Percentiles rank a stretch among this genome's conserved stretches.
Conservation (phyloP, 2,888 invertebrate genomes). For the Apodemia duryi region DNA sequence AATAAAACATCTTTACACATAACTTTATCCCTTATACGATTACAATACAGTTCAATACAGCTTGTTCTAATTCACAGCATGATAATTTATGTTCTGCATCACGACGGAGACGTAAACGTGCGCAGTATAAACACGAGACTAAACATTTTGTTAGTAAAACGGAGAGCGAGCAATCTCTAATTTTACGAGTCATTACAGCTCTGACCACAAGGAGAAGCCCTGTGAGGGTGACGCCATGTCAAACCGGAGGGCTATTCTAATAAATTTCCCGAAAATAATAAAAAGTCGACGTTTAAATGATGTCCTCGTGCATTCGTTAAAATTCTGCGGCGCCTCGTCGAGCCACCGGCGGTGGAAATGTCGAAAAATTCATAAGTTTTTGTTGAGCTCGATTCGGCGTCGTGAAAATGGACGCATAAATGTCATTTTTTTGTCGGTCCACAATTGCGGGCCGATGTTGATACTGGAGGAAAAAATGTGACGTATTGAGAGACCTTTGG, state of each 20-base stretch:
- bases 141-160: conserved; percentile 30
- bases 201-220: conserved; percentile 27
- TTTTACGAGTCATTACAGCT: conserved; percentile 40
- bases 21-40: neutral
- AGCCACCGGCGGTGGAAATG: conserved; percentile 46
- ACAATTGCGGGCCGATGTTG: conserved; percentile 43
- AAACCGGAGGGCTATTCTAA: conserved; percentile 30
- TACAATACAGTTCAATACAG: neutral
- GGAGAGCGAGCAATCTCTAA: conserved; percentile 36
- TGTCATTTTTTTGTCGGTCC: conserved; percentile 50
- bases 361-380: conserved; percentile 51
- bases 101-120: conserved; percentile 5
- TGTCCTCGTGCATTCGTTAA: conserved; percentile 46
- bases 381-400: conserved; percentile 43
- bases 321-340: conserved; percentile 40
- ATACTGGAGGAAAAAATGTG: conserved; percentile 45
- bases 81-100: conserved; percentile 1
- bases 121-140: conserved; percentile 15
- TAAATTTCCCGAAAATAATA: conserved; percentile 39
- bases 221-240: conserved; percentile 33
- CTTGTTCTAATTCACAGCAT: neutral
- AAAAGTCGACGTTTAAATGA: conserved; percentile 41
- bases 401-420: conserved; percentile 48
- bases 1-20: neutral
- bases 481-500: conserved; percentile 47